phyloP scores from a whole-genome alignment of 2,888 invertebrate genomes.

The Drosophila mimetica region DNA sequence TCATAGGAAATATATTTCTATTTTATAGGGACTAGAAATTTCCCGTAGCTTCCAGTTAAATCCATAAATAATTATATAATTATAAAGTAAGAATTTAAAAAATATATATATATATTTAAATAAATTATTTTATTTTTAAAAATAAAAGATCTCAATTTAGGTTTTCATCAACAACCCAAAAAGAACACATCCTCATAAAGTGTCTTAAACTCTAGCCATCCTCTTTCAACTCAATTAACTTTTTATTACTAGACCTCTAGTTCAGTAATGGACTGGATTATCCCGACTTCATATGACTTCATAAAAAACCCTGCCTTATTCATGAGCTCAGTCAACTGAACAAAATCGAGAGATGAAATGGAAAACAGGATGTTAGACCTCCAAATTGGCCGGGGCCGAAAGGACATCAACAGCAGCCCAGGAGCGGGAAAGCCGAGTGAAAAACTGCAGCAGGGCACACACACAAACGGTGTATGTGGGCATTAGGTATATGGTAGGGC shows the following conservation, averaged over 20 bases:
- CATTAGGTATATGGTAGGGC: not conserved
- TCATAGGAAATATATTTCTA: too few relatives aligned
- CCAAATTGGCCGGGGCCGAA: constrained; percentile 28
- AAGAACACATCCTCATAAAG: too few relatives aligned
- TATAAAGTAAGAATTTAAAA: too few relatives aligned
- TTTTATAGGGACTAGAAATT: too few relatives aligned
- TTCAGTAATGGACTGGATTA: not conserved
- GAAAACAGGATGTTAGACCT: constrained; percentile 18
- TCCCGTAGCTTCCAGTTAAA: too few relatives aligned
- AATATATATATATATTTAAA: too few relatives aligned
- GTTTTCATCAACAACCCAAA: too few relatives aligned
- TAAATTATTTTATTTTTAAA: too few relatives aligned
- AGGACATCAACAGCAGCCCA: constrained; percentile 19
- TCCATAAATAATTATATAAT: too few relatives aligned
- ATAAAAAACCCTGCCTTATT: constrained; percentile 2
- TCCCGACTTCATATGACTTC: not conserved
- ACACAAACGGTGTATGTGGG: constrained; percentile 2
- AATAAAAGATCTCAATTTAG: too few relatives aligned
- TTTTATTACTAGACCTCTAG: not conserved
- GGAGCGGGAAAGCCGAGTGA: constrained; percentile 43
- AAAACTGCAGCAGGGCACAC: constrained; percentile 32
- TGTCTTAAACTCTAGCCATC: not conserved
- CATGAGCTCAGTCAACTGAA: constrained; percentile 11
- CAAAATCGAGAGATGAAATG: constrained; percentile 15
- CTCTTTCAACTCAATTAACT: not conserved